Conservation (phyloP, 2,797 vertebrate genomes). For the Petrocephalus sullivani region DNA sequence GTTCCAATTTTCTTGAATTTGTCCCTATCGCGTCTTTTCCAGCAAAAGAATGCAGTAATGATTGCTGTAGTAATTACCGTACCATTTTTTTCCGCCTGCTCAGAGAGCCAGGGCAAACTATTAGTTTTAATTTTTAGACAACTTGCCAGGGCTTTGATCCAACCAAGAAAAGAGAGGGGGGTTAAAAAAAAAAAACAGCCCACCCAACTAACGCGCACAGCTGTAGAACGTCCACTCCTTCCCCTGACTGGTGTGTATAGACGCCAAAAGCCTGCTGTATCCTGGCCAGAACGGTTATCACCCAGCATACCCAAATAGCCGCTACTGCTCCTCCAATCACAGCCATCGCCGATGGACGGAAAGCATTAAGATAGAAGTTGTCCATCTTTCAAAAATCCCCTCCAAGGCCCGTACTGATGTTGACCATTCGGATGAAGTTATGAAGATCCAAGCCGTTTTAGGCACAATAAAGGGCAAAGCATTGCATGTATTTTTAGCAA, state of each 20-base stretch:
- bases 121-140: conserved; percentile 28
- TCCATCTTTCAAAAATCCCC: conserved; percentile 23
- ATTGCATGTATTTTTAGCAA: not conserved
- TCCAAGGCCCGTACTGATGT: conserved; percentile 4
- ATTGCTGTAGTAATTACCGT: conserved; percentile 23
- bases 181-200: conserved; percentile 26
- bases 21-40: conserved; percentile 38
- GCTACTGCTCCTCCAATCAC: conserved; percentile 27
- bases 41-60: conserved; percentile 47
- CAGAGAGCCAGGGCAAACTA: conserved; percentile 31
- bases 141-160: conserved; percentile 40
- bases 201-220: conserved; percentile 40
- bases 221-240: conserved; percentile 27
- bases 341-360: conserved; percentile 59
- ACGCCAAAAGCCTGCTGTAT: conserved; percentile 26
- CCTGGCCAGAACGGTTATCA: conserved; percentile 31
- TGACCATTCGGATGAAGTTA: conserved; percentile 17
- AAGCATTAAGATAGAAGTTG: conserved; percentile 61
- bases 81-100: conserved; percentile 40
- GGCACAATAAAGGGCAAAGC: not conserved
- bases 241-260: conserved; percentile 19
- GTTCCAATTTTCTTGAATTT: conserved; percentile 29
- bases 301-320: conserved; percentile 13
- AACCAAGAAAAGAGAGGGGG: conserved; percentile 13
- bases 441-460: not conserved